These are phyloP conservation scores for Ginglymostoma cirratum DNA, from an alignment of 2,113 vertebrate genomes.

Conservation along the genomic window DNA sequence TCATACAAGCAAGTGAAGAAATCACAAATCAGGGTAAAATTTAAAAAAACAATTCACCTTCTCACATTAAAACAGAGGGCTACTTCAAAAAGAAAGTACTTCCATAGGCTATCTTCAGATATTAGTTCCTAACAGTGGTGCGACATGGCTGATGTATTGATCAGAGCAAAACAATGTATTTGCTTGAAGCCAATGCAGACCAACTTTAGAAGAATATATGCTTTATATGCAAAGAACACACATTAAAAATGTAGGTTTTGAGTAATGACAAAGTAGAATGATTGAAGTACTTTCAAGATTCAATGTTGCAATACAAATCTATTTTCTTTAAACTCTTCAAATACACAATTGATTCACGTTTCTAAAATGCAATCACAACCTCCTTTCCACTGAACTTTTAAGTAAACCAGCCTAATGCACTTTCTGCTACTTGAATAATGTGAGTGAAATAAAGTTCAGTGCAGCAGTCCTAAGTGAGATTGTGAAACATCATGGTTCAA, in stretches of 20 bases:
- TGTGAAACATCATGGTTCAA: background rate
- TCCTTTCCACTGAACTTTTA: background rate
- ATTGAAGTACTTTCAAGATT: background rate
- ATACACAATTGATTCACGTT: background rate
- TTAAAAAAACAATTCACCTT: background rate
- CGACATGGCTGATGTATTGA: background rate
- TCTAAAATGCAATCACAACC: background rate
- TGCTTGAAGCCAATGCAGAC: background rate
- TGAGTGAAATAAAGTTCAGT: background rate
- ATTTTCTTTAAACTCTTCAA: background rate
- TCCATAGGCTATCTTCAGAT: background rate
- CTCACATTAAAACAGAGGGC: background rate
- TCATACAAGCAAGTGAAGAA: background rate
- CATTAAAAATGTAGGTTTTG: background rate
- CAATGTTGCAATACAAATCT: background rate
- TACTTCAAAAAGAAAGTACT: background rate
- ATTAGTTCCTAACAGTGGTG: background rate
- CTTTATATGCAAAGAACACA: background rate
- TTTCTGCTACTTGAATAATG: background rate
- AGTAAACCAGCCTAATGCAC: background rate
- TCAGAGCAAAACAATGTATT: background rate
- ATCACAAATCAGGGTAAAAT: background rate
- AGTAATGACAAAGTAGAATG: background rate
- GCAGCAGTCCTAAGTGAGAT: background rate
- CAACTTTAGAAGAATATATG: background rate